These are phyloP conservation scores for Cossypha caffra DNA, from an alignment of 2,797 vertebrate genomes.

Conservation along the genomic window DNA sequence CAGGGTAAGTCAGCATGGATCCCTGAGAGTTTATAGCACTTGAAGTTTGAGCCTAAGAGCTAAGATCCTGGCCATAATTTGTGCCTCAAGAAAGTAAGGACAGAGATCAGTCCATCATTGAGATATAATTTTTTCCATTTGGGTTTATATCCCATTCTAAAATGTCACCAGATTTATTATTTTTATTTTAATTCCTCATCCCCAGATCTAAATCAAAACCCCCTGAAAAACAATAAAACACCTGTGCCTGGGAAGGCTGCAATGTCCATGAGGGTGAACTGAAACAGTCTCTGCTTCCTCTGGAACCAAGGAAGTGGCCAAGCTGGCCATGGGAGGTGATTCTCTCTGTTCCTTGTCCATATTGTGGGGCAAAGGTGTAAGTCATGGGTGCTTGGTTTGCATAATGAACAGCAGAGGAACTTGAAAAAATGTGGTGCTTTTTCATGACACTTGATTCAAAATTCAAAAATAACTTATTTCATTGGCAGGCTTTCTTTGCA, in stretches of 20 bases:
- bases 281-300: background rate
- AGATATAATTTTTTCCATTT: background rate
- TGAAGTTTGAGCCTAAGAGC: background rate
- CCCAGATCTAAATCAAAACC: fast-evolving
- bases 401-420: background rate
- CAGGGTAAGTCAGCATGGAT: background rate
- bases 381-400: background rate
- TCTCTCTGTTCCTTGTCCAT: background rate
- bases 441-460: background rate
- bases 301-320: background rate
- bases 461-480: background rate
- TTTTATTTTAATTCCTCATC: background rate
- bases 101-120: background rate
- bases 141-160: background rate
- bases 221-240: background rate
- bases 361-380: background rate
- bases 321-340: background rate
- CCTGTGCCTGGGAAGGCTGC: background rate
- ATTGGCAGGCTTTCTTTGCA: background rate
- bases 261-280: background rate
- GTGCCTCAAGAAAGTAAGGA: background rate
- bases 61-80: background rate
- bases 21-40: background rate
- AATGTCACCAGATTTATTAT: background rate
- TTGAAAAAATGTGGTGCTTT: background rate